phyloP scores from a whole-genome alignment of 2,113 vertebrate genomes.

The Cacatua alba region DNA sequence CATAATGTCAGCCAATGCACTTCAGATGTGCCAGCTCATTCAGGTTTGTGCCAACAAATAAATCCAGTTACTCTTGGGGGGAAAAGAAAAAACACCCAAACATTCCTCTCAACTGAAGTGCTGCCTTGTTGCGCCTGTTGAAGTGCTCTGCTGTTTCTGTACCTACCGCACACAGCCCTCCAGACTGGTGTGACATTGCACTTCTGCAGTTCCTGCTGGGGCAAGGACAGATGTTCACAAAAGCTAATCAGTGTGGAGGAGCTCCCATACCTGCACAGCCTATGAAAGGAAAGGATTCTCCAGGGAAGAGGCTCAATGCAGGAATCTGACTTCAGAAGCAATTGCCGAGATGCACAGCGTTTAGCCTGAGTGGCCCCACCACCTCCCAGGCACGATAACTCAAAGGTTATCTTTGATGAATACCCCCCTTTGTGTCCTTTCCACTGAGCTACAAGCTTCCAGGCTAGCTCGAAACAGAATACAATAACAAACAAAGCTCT shows the following conservation, averaged over 20 bases:
- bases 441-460: not conserved
- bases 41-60: not conserved
- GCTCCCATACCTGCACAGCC: not conserved
- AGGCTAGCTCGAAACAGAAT: not conserved
- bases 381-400: not conserved
- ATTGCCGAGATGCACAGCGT: not conserved
- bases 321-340: not conserved
- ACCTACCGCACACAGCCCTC: not conserved
- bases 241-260: not conserved
- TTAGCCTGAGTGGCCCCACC: not conserved
- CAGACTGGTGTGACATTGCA: rapidly evolving
- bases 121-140: not conserved
- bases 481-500: not conserved
- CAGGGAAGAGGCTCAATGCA: not conserved
- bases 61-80: not conserved
- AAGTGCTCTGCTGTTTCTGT: not conserved
- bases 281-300: not conserved
- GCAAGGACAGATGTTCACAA: not conserved
- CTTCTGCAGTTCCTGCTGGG: not conserved
- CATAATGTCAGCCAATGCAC: not conserved
- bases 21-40: not conserved
- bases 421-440: not conserved
- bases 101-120: not conserved
- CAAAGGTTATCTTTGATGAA: not conserved
- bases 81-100: not conserved